phyloP scores from a whole-genome alignment of 2,888 invertebrate species.

The Drosophila lacicola region DNA sequence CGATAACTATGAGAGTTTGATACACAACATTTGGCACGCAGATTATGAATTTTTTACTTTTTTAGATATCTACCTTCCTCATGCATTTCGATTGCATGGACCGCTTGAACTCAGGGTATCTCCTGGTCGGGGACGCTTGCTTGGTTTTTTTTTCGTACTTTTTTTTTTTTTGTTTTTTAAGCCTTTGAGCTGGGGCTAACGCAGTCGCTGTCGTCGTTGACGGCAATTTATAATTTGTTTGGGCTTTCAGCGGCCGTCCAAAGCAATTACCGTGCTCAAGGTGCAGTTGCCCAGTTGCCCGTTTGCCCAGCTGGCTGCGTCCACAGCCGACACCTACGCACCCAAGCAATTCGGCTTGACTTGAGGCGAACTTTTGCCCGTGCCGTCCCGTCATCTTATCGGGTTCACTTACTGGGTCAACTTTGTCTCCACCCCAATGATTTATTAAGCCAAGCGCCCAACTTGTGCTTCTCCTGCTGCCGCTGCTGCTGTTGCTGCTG shows the following conservation, averaged over 20 bases:
- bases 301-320: neutral
- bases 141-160: neutral
- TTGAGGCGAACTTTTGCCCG: conserved; percentile 54
- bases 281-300: conserved; percentile 37
- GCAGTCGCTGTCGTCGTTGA: conserved; percentile 33
- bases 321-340: conserved; percentile 38
- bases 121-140: neutral
- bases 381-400: conserved; percentile 37
- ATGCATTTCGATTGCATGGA: too few species aligned
- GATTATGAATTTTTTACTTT: too few species aligned
- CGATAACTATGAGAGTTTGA: too few species aligned
- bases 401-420: conserved; percentile 71
- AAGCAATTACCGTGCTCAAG: conserved; percentile 68
- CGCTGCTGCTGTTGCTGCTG: neutral
- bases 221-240: conserved; percentile 72
- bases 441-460: conserved; percentile 47
- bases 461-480: neutral
- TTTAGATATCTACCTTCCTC: too few species aligned
- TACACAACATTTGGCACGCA: too few species aligned
- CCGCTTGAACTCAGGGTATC: neutral
- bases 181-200: conserved; percentile 48
- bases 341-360: conserved; percentile 53
- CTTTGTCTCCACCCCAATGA: conserved; percentile 46
- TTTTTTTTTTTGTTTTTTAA: conserved; percentile 26
- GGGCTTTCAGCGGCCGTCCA: conserved; percentile 73